phyloP scores from a whole-genome alignment of 2,797 vertebrate genomes.

The Okamejei kenojei region DNA sequence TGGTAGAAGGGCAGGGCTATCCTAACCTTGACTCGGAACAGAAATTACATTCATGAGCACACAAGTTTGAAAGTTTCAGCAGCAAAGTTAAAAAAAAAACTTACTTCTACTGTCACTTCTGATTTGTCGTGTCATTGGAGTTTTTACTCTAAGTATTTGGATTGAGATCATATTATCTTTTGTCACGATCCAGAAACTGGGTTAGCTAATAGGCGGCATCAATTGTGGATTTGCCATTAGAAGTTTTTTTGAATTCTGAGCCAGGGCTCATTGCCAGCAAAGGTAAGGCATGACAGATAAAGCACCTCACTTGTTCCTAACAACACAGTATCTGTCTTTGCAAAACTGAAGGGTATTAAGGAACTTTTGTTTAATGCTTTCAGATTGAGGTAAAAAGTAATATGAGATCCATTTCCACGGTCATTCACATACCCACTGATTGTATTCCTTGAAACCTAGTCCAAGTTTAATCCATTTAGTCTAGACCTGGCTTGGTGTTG shows the following conservation, averaged over 20 bases:
- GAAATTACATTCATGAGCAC: background rate
- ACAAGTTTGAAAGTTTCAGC: background rate
- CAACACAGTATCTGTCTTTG: slow-evolving; percentile 39
- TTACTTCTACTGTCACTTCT: background rate
- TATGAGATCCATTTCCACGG: slow-evolving; percentile 49
- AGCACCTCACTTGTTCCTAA: slow-evolving; percentile 39
- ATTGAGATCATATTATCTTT: slow-evolving; percentile 23
- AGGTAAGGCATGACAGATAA: slow-evolving; percentile 43
- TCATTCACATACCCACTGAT: slow-evolving; percentile 44
- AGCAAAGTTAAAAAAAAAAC: background rate
- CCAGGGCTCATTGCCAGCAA: slow-evolving; percentile 44
- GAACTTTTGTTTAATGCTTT: slow-evolving; percentile 46
- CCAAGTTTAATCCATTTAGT: slow-evolving; percentile 46
- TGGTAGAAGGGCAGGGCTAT: background rate
- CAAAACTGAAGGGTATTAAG: slow-evolving; percentile 44
- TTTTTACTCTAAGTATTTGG: slow-evolving; percentile 21
- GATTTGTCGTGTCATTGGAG: background rate
- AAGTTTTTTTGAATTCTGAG: slow-evolving; percentile 43
- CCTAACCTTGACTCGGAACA: background rate
- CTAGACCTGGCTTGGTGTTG: slow-evolving; percentile 38
- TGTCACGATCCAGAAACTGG: slow-evolving; percentile 6
- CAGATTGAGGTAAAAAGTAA: slow-evolving; percentile 47
- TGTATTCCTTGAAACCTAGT: slow-evolving; percentile 46
- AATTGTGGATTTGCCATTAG: slow-evolving; percentile 21
- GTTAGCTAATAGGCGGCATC: slow-evolving; percentile 27